A percentile compares a stretch with the other conserved stretches of the same genome.
Evolutionary conservation across 2,888 invertebrate species (phyloP).

Genomic region (Morpho helenor): DNA sequence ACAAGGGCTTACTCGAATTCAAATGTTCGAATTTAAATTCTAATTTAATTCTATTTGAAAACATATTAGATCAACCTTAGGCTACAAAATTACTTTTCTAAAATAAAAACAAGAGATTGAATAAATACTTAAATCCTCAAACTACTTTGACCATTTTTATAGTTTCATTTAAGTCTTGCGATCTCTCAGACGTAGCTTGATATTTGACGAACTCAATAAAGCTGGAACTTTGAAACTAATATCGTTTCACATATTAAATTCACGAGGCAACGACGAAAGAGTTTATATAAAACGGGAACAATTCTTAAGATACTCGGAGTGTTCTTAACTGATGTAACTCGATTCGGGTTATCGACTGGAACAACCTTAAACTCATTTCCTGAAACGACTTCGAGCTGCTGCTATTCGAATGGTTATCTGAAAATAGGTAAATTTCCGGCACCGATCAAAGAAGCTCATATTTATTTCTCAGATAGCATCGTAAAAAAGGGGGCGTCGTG

Average conservation of each 20-base stretch:
- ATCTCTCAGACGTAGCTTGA: not conserved
- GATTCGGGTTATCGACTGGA: slow-evolving; percentile 21
- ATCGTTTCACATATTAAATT: slow-evolving; percentile 15
- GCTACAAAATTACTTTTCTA: too few species aligned
- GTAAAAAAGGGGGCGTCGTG: too few species aligned
- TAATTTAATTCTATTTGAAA: too few species aligned
- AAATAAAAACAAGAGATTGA: not conserved
- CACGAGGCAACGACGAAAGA: slow-evolving; percentile 8
- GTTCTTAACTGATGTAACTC: slow-evolving; percentile 19
- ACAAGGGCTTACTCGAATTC: too few species aligned
- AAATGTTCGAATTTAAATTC: too few species aligned
- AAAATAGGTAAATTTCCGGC: not conserved
- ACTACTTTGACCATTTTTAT: not conserved
- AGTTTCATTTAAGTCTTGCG: not conserved
- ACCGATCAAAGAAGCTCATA: not conserved
- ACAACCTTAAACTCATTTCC: slow-evolving; percentile 29
- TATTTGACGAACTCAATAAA: slow-evolving; percentile 4
- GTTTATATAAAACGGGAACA: slow-evolving; percentile 18
- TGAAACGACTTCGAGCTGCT: slow-evolving; percentile 22
- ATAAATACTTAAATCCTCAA: not conserved
- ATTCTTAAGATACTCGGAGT: slow-evolving; percentile 13
- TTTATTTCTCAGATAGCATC: too few species aligned
- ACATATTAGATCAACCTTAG: too few species aligned
- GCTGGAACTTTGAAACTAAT: slow-evolving; percentile 5
- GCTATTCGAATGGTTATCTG: slow-evolving; percentile 15